These are phyloP conservation scores for Drosophila infuscata DNA, from an alignment of 2,888 invertebrate species.

Conservation along the genomic window DNA sequence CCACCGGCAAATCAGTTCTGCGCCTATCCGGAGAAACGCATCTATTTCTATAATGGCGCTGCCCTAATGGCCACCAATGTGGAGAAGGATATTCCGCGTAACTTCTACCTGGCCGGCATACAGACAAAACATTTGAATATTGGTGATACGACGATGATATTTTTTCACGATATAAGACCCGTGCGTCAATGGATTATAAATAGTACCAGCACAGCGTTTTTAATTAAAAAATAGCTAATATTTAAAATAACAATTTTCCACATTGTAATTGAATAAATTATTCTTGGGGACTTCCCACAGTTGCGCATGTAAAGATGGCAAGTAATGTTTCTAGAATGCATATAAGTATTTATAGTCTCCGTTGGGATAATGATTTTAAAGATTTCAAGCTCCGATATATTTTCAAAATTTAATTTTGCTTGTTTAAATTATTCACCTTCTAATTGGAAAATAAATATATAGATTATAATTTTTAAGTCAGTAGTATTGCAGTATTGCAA, in stretches of 20 bases:
- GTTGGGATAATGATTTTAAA: too few species aligned
- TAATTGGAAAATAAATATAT: too few species aligned
- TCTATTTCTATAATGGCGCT: conserved; percentile 44
- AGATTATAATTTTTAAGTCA: too few species aligned
- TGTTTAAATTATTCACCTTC: too few species aligned
- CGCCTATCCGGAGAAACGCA: conserved; percentile 39
- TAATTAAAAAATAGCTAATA: not conserved
- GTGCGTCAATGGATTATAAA: conserved; percentile 51
- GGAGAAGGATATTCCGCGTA: conserved; percentile 41
- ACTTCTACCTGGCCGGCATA: conserved; percentile 56
- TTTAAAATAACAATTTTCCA: conserved; percentile 3
- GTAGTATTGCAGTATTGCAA: too few species aligned
- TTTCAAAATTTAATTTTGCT: too few species aligned
- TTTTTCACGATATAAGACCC: conserved; percentile 54
- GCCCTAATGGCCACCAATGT: conserved; percentile 56
- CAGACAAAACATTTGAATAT: conserved; percentile 10
- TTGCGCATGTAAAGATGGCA: too few species aligned
- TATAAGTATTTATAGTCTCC: too few species aligned
- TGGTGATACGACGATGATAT: conserved; percentile 8
- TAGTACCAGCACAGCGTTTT: conserved; percentile 9
- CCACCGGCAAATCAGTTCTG: conserved; percentile 59
- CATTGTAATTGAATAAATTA: conserved; percentile 8
- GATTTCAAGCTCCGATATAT: too few species aligned
- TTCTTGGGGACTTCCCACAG: too few species aligned
- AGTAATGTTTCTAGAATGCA: conserved; percentile 1